These are phyloP conservation scores for Hyalella azteca DNA, from an alignment of 2,888 invertebrate species.

Conservation along the genomic window DNA sequence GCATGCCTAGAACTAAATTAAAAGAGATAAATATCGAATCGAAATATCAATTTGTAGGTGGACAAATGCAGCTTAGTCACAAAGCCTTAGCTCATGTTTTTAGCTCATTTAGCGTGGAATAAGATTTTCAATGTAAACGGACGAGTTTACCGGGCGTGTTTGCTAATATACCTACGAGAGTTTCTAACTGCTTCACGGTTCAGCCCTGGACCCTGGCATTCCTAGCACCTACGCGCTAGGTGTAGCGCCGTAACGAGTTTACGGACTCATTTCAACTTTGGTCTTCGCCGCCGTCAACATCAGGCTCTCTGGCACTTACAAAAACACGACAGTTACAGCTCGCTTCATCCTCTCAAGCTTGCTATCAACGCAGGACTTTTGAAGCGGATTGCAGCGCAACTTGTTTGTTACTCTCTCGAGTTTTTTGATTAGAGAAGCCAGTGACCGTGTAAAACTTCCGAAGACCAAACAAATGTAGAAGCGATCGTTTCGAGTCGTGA, in stretches of 20 bases:
- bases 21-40: too few species aligned
- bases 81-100: too few species aligned
- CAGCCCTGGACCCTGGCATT: too few species aligned
- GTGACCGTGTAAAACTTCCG: neutral
- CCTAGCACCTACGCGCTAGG: neutral
- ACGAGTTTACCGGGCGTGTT: too few species aligned
- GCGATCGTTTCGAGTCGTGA: conserved; percentile 10
- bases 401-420: neutral
- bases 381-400: conserved; percentile 2
- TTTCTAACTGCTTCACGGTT: too few species aligned
- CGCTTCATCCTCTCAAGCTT: conserved; percentile 8
- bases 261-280: conserved; percentile 15
- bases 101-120: too few species aligned
- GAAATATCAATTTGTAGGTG: too few species aligned
- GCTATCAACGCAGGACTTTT: conserved; percentile 21
- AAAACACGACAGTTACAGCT: conserved; percentile 24
- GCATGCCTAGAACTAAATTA: too few species aligned
- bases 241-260: conserved; percentile 20
- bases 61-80: too few species aligned
- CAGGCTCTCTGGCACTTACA: conserved; percentile 5
- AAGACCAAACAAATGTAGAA: neutral
- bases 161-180: too few species aligned
- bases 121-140: too few species aligned
- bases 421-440: conserved; percentile 17
- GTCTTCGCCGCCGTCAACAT: conserved; percentile 12